phyloP scores from a whole-genome alignment of 2,888 invertebrate genomes.

The Dasysyrphus albostriatus region DNA sequence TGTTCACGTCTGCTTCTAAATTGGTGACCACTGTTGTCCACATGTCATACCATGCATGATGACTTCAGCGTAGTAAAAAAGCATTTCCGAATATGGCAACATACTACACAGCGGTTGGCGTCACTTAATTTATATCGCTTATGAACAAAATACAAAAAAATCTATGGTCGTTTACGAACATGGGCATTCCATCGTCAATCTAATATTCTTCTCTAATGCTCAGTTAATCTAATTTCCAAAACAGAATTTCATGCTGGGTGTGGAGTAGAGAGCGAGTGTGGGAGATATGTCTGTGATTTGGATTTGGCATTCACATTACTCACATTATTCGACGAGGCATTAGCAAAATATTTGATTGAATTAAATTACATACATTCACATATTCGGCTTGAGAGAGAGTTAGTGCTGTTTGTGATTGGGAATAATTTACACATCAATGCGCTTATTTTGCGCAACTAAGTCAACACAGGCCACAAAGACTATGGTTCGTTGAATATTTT shows the following conservation, averaged over 20 bases:
- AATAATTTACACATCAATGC: constrained; percentile 42
- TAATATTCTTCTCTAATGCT: constrained; percentile 63
- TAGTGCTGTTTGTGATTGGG: constrained; percentile 37
- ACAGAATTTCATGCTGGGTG: constrained; percentile 65
- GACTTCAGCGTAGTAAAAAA: constrained; percentile 18
- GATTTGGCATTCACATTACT: constrained; percentile 31
- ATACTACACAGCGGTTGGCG: constrained; percentile 41
- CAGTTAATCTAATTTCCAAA: constrained; percentile 75
- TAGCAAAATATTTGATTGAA: constrained; percentile 60
- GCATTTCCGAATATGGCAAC: constrained; percentile 8
- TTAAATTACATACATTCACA: constrained; percentile 40
- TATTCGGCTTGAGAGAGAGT: background rate
- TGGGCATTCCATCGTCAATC: constrained; percentile 44
- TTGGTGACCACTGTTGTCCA: constrained; percentile 45
- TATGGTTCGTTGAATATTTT: background rate
- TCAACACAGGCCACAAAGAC: constrained; percentile 6
- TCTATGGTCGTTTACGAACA: constrained; percentile 8
- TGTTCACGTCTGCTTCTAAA: constrained; percentile 29
- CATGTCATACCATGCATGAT: constrained; percentile 40
- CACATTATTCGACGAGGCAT: constrained; percentile 33
- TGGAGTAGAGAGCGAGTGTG: background rate
- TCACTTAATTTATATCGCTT: constrained; percentile 54
- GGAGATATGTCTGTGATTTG: constrained; percentile 35
- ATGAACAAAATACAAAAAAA: constrained; percentile 4
- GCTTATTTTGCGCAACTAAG: constrained; percentile 18